Evolutionary conservation across 1,140 invertebrate species (phyloP).

Genomic region (Lasaia peninsularis): DNA sequence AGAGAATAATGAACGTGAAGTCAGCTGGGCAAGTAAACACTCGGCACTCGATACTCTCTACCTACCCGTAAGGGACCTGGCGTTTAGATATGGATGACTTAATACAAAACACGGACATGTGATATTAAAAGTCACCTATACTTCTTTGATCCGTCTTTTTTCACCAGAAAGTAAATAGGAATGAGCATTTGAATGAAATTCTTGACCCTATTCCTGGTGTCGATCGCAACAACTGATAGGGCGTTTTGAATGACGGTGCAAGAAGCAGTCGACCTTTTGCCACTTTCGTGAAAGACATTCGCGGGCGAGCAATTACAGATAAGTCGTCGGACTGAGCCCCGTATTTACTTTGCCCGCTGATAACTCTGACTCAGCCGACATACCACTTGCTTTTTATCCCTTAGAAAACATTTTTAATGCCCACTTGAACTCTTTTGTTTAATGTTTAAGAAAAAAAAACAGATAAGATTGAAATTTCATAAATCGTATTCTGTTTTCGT

Average conservation of each 20-base stretch:
- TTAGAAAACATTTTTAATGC: not conserved
- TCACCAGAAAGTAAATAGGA: not conserved
- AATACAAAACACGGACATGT: no score
- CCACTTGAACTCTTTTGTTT: no score
- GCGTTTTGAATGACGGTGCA: constrained; percentile 53
- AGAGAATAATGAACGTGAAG: no score
- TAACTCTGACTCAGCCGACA: constrained; percentile 25
- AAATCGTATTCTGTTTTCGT: no score
- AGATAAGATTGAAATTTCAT: no score
- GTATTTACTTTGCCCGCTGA: constrained; percentile 60
- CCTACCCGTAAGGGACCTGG: no score
- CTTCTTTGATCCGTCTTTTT: not conserved
- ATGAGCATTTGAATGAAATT: constrained; percentile 33
- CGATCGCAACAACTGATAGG: constrained; percentile 50
- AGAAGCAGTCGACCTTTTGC: constrained; percentile 61
- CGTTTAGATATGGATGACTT: no score
- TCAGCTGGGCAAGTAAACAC: no score
- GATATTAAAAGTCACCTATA: not conserved
- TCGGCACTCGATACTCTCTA: no score
- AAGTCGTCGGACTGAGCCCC: constrained; percentile 64
- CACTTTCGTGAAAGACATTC: constrained; percentile 71
- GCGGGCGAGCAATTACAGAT: constrained; percentile 73
- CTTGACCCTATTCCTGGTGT: constrained; percentile 56
- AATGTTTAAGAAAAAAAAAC: no score
- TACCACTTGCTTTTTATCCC: not conserved